A percentile compares a stretch with the other conserved stretches of the same genome.
Evolutionary conservation across 2,888 invertebrate species (phyloP).

Genomic region (Oscheius sp.): DNA sequence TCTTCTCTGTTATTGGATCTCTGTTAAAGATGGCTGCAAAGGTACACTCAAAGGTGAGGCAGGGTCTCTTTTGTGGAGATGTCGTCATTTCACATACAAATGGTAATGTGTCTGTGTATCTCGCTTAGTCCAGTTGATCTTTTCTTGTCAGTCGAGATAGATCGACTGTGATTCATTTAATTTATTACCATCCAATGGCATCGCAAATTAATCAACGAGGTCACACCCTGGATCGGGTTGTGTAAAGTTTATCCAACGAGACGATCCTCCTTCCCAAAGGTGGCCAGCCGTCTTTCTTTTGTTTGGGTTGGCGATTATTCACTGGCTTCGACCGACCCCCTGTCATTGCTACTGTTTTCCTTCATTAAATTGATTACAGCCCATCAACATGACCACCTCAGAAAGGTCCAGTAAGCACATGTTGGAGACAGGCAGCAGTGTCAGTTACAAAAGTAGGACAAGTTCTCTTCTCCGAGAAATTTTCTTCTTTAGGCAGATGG

Average conservation of each 20-base stretch:
- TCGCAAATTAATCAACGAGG: not conserved
- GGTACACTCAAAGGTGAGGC: too few species aligned
- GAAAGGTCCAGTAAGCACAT: slow-evolving; percentile 19
- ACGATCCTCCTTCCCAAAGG: not conserved
- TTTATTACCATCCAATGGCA: too few species aligned
- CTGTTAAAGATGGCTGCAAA: too few species aligned
- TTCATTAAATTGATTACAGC: not conserved
- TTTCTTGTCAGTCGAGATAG: too few species aligned
- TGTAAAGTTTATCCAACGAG: slow-evolving; percentile 12
- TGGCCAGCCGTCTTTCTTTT: not conserved
- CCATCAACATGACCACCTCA: slow-evolving; percentile 7
- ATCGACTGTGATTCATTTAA: too few species aligned
- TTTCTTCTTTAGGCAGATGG: not conserved
- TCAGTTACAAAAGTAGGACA: not conserved
- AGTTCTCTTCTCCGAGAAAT: not conserved
- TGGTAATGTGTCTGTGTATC: too few species aligned
- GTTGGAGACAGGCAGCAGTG: slow-evolving; percentile 5
- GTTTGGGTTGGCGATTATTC: not conserved
- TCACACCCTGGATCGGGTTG: not conserved
- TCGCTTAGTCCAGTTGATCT: too few species aligned
- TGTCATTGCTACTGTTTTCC: not conserved
- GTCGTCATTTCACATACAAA: too few species aligned
- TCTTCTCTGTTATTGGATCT: too few species aligned
- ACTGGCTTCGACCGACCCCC: not conserved
- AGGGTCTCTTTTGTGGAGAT: too few species aligned